Conservation (phyloP, 2,113 vertebrate species). For the Chaetura pelagica region DNA sequence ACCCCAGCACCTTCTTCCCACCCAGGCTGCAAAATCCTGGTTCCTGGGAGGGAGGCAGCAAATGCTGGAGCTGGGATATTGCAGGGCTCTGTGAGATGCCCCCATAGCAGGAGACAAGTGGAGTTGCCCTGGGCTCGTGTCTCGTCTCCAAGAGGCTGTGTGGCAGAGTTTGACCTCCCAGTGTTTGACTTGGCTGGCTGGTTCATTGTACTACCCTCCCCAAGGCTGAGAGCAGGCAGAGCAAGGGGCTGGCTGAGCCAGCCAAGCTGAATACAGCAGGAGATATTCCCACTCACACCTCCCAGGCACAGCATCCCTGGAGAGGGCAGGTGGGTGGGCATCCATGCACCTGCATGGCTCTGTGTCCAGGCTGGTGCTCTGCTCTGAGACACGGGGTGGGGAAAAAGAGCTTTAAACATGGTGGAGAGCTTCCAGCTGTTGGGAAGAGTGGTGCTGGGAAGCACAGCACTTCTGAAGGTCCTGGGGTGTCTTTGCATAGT, state of each 20-base stretch:
- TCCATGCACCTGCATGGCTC: background rate
- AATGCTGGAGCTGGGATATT: background rate
- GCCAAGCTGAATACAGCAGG: background rate
- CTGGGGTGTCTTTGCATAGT: background rate
- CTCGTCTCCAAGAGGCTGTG: background rate
- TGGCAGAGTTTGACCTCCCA: background rate
- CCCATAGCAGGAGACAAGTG: background rate
- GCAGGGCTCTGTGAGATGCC: background rate
- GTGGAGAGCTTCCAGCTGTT: background rate
- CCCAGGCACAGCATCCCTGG: background rate
- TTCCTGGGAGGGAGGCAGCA: background rate
- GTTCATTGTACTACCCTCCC: background rate
- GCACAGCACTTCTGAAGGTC: background rate
- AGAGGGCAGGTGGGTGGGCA: rapidly evolving
- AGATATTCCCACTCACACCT: background rate
- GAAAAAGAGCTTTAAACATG: background rate
- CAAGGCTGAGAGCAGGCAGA: background rate
- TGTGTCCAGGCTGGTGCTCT: background rate
- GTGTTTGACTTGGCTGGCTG: background rate
- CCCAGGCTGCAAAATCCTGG: background rate
- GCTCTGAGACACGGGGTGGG: rapidly evolving
- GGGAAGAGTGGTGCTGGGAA: background rate
- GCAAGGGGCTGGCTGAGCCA: background rate
- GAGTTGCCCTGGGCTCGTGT: rapidly evolving
- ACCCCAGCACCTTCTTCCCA: background rate